Conservation (phyloP, 2,113 vertebrate genomes). For the Aptenodytes patagonicus region DNA sequence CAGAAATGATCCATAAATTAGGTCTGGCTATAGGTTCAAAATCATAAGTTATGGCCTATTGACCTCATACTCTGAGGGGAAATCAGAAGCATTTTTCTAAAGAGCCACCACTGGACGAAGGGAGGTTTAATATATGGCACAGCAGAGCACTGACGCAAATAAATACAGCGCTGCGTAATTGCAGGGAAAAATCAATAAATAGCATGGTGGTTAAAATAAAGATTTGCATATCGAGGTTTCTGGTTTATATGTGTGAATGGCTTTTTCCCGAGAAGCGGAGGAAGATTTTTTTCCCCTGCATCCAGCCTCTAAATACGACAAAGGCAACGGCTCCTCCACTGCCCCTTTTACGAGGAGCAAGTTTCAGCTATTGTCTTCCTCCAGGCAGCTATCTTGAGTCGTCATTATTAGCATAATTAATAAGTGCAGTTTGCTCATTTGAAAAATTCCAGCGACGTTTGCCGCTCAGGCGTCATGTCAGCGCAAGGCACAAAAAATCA, state of each 20-base stretch:
- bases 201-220: background rate
- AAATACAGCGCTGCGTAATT: background rate
- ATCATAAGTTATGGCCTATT: slow-evolving; percentile 49
- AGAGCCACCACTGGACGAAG: background rate
- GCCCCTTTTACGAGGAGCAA: background rate
- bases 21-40: slow-evolving; percentile 44
- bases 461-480: background rate
- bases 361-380: slow-evolving; percentile 1
- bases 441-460: background rate
- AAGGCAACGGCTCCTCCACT: background rate
- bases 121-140: slow-evolving; percentile 16
- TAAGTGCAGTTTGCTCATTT: slow-evolving; percentile 39
- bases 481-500: background rate
- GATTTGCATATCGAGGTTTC: background rate
- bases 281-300: background rate
- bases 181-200: slow-evolving; percentile 23
- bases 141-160: slow-evolving; percentile 16
- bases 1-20: slow-evolving; percentile 55
- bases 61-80: slow-evolving; percentile 56
- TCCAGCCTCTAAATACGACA: background rate
- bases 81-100: slow-evolving; percentile 39
- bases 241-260: background rate
- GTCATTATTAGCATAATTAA: slow-evolving; percentile 42
- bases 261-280: background rate
- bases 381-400: background rate